Conservation (phyloP, 2,888 invertebrate species). For the Escarpia spicata region DNA sequence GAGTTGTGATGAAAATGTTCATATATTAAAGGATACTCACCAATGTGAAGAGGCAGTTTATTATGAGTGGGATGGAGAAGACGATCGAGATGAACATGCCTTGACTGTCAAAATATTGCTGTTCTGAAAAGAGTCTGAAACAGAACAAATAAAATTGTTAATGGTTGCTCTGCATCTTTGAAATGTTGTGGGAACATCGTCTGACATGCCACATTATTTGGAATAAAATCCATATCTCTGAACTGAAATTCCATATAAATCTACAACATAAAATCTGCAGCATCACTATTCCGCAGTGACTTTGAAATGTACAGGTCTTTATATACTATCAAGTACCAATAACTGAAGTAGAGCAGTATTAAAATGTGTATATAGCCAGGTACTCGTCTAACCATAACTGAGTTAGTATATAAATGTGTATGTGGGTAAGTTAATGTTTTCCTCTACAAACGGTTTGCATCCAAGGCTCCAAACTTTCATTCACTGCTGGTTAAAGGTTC, state of each 20-base stretch:
- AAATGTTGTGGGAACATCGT: not conserved
- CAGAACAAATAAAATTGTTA: not conserved
- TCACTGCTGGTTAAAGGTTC: too few relatives aligned
- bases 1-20: not conserved
- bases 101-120: constrained; percentile 93
- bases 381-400: too few relatives aligned
- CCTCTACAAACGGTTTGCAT: too few relatives aligned
- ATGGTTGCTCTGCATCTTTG: not conserved
- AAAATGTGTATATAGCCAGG: too few relatives aligned
- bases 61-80: constrained; percentile 89
- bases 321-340: too few relatives aligned
- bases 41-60: constrained; percentile 93
- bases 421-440: too few relatives aligned
- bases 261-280: too few relatives aligned
- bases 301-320: too few relatives aligned
- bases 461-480: too few relatives aligned
- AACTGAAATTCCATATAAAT: not conserved
- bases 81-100: constrained; percentile 93
- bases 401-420: too few relatives aligned
- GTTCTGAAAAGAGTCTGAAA: constrained; percentile 81
- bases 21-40: constrained; percentile 73
- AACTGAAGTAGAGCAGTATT: too few relatives aligned
- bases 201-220: not conserved
- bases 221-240: not conserved
- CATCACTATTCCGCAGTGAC: too few relatives aligned